These are phyloP conservation scores for Apis laboriosa DNA, from an alignment of 1,140 invertebrate genomes.

Conservation along the genomic window DNA sequence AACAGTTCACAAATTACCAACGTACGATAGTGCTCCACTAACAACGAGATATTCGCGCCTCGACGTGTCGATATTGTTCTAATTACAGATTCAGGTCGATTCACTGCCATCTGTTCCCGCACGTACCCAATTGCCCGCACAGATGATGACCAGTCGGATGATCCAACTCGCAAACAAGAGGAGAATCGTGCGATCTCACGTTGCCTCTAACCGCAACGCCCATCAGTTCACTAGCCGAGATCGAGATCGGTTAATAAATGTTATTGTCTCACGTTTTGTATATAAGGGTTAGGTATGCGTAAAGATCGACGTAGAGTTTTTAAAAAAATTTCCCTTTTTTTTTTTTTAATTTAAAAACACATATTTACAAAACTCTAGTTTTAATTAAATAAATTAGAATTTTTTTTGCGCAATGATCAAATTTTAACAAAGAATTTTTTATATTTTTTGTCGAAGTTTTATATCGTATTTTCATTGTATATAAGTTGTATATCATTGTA, in stretches of 20 bases:
- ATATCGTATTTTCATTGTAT: background rate
- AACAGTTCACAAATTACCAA: too few species aligned
- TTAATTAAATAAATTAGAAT: too few species aligned
- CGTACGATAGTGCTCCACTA: too few species aligned
- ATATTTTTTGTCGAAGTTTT: background rate
- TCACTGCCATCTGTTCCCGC: slow-evolving; percentile 92
- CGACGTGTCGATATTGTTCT: slow-evolving; percentile 62
- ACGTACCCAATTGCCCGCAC: slow-evolving; percentile 88
- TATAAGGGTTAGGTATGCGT: background rate
- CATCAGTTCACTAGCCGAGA: too few species aligned
- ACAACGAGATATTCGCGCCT: background rate
- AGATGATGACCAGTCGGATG: slow-evolving; percentile 71
- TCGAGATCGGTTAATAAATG: background rate
- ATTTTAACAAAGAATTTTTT: background rate
- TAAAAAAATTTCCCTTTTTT: too few species aligned
- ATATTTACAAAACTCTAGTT: background rate
- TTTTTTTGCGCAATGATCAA: background rate
- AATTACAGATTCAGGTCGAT: slow-evolving; percentile 91
- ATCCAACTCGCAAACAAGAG: background rate
- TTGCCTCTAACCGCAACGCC: too few species aligned
- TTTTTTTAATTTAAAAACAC: too few species aligned
- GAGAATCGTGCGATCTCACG: background rate
- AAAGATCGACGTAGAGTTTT: background rate
- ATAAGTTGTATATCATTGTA: slow-evolving; percentile 21
- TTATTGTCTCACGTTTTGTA: background rate